These are phyloP conservation scores for Nannobrachium achirus DNA, from an alignment of 2,113 vertebrate genomes.

Conservation along the genomic window DNA sequence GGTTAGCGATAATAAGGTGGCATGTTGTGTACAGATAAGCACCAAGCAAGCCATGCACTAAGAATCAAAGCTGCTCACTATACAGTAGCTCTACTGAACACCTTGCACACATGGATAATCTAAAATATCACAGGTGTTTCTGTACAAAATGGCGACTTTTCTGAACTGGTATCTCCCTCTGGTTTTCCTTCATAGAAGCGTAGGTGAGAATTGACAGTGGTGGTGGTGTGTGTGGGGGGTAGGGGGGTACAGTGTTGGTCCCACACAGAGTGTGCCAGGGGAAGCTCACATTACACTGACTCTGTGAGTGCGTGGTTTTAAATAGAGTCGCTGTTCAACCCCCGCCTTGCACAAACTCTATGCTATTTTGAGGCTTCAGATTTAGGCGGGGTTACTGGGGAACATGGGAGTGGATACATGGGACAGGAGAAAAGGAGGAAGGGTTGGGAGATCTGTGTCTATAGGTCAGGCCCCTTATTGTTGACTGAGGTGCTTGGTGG, in stretches of 20 bases:
- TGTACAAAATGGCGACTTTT: neutral
- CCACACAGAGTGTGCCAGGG: constrained; percentile 49
- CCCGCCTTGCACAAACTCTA: constrained; percentile 65
- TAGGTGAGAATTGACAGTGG: constrained; percentile 49
- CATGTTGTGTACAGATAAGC: neutral
- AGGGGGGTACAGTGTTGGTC: constrained; percentile 32
- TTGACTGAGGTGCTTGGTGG: constrained; percentile 10
- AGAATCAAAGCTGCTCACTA: too few relatives aligned
- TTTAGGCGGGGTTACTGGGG: constrained; percentile 36
- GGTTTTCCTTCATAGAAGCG: constrained; percentile 29
- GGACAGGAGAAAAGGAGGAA: constrained; percentile 34
- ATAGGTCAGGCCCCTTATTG: constrained; percentile 16
- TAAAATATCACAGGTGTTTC: neutral
- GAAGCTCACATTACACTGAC: constrained; percentile 84
- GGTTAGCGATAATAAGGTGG: too few relatives aligned
- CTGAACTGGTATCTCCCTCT: neutral
- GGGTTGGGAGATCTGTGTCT: constrained; percentile 40
- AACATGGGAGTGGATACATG: constrained; percentile 2
- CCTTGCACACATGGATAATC: too few relatives aligned
- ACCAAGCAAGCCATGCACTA: too few relatives aligned
- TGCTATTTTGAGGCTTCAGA: constrained; percentile 71
- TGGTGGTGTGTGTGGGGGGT: constrained; percentile 16
- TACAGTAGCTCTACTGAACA: too few relatives aligned
- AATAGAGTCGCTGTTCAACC: constrained; percentile 78
- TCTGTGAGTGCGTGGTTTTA: constrained; percentile 75